Conservation (phyloP, 2,888 invertebrate species). For the Napeogenes inachia region DNA sequence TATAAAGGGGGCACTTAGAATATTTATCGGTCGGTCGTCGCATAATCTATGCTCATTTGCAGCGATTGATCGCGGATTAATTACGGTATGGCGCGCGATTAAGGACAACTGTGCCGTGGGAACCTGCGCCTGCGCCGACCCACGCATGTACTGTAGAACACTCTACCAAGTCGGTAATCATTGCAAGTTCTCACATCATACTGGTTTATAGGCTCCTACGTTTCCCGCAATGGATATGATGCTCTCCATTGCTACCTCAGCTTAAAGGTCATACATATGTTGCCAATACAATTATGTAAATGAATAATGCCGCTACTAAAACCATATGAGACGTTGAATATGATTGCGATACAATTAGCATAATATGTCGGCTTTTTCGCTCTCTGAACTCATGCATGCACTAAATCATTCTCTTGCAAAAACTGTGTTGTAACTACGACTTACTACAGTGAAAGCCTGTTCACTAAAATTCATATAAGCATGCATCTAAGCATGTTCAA, state of each 20-base stretch:
- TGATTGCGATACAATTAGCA: constrained; percentile 32
- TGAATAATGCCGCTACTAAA: constrained; percentile 31
- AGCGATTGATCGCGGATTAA: constrained; percentile 32
- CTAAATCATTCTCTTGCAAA: constrained; percentile 8
- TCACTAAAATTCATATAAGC: too few species aligned
- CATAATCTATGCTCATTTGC: constrained; percentile 31
- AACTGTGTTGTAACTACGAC: background rate
- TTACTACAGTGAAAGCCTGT: too few species aligned
- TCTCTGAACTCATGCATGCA: constrained; percentile 26
- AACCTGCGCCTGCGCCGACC: constrained; percentile 44
- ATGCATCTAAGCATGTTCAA: too few species aligned
- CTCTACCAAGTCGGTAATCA: constrained; percentile 27
- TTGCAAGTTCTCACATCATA: constrained; percentile 3
- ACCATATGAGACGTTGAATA: constrained; percentile 28
- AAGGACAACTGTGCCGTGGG: constrained; percentile 72
- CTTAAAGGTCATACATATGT: constrained; percentile 42
- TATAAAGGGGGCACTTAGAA: constrained; percentile 26
- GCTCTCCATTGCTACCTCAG: background rate
- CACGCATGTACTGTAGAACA: constrained; percentile 27
- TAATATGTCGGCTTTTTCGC: constrained; percentile 30
- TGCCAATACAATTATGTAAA: constrained; percentile 49
- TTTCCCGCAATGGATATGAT: constrained; percentile 12
- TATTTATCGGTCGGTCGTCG: constrained; percentile 25
- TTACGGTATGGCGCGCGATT: constrained; percentile 40
- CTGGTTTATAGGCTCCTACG: background rate